These are phyloP conservation scores for Madoqua kirkii DNA, from an alignment of 2,113 vertebrate genomes.

Conservation along the genomic window DNA sequence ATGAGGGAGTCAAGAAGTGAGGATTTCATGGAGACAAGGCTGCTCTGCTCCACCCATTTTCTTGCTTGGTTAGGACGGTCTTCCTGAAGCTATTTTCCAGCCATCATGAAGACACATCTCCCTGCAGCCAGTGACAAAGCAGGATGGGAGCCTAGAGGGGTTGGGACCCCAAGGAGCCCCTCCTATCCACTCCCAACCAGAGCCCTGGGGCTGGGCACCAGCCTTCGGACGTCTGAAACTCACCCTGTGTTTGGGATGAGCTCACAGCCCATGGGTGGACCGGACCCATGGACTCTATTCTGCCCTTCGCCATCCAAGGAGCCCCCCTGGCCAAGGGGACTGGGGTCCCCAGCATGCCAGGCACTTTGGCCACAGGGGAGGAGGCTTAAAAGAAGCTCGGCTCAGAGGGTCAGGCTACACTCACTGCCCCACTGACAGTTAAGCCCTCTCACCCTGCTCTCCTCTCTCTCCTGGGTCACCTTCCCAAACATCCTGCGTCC, in stretches of 20 bases:
- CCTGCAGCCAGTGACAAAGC: neutral
- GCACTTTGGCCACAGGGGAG: neutral
- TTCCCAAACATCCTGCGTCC: neutral
- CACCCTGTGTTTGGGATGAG: neutral
- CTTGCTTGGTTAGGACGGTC: neutral
- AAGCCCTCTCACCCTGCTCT: rapidly evolving
- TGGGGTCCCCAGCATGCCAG: rapidly evolving
- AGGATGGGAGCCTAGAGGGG: neutral
- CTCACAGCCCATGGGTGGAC: neutral
- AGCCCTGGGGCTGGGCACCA: neutral
- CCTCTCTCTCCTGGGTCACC: neutral
- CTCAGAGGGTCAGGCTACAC: neutral
- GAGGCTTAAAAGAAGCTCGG: neutral
- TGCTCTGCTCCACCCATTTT: no score
- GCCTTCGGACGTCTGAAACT: no score
- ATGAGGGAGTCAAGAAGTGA: neutral
- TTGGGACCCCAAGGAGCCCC: neutral
- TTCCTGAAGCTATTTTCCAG: neutral
- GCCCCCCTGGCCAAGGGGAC: no score
- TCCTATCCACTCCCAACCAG: neutral
- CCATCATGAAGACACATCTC: neutral
- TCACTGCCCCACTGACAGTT: neutral
- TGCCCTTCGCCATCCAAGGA: neutral
- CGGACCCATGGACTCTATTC: neutral
- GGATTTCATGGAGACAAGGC: neutral